phyloP scores from a whole-genome alignment of 2,888 invertebrate species.

The Mimachlamys varia region DNA sequence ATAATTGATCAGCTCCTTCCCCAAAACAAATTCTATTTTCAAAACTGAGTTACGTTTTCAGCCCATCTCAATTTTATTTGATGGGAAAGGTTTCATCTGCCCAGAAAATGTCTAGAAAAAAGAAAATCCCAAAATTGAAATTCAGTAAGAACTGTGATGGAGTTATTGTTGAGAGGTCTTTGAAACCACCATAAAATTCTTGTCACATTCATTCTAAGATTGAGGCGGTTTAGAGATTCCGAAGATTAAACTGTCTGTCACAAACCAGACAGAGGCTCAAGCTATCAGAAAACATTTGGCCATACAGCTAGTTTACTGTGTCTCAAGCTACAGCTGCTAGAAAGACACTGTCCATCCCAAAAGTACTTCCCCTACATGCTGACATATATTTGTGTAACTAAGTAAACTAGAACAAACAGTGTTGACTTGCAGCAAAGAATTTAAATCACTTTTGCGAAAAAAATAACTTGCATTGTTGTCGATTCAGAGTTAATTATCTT shows the following conservation, averaged over 20 bases:
- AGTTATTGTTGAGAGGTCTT: neutral
- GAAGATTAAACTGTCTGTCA: neutral
- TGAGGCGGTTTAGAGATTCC: neutral
- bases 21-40: neutral
- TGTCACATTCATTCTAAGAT: neutral
- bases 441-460: no score
- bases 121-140: neutral
- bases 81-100: neutral
- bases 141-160: neutral
- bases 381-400: no score
- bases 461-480: no score
- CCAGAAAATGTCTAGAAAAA: neutral
- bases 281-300: neutral
- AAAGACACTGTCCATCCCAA: no score
- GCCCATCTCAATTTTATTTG: neutral
- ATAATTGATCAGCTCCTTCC: conserved; percentile 6
- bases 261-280: neutral
- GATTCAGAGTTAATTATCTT: no score
- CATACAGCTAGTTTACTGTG: no score
- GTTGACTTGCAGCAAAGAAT: no score
- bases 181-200: neutral
- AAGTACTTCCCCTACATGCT: no score
- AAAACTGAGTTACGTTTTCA: neutral
- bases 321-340: no score
- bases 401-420: no score